These are phyloP conservation scores for Bombus superbus DNA, from an alignment of 1,140 invertebrate species.

Conservation along the genomic window DNA sequence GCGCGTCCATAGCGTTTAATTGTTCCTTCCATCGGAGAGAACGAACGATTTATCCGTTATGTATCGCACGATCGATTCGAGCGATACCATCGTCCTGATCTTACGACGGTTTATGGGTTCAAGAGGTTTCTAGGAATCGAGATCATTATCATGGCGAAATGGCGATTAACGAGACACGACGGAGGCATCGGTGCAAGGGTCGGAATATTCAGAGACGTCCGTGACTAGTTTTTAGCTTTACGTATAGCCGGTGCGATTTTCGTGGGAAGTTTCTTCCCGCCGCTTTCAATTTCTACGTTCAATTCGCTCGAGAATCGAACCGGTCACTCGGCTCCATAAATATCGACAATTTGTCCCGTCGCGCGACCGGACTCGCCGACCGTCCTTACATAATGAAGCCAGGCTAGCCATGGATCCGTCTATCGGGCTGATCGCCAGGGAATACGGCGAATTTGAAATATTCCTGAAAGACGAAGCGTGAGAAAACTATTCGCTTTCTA, in stretches of 20 bases:
- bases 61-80: too few species aligned
- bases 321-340: conserved; percentile 26
- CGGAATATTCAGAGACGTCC: background rate
- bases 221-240: background rate
- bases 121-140: background rate
- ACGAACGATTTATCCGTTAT: too few species aligned
- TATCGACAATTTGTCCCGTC: conserved; percentile 54
- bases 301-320: conserved; percentile 13
- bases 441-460: conserved; percentile 16
- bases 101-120: background rate
- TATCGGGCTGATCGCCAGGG: background rate
- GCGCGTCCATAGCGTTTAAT: too few species aligned
- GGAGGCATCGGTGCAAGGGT: background rate
- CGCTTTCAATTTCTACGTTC: background rate
- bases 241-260: background rate
- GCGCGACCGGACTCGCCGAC: background rate
- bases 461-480: background rate
- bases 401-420: background rate
- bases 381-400: conserved; percentile 43
- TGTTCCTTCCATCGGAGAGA: too few species aligned
- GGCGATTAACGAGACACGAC: background rate
- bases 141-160: conserved; percentile 3
- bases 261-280: background rate
- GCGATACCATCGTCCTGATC: background rate
- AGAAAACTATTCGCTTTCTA: background rate